A percentile compares a stretch with the other conserved stretches of the same genome.
These are phyloP conservation scores for Oedothorax gibbosus DNA, from an alignment of 1,140 invertebrate genomes.

Conservation along the genomic window DNA sequence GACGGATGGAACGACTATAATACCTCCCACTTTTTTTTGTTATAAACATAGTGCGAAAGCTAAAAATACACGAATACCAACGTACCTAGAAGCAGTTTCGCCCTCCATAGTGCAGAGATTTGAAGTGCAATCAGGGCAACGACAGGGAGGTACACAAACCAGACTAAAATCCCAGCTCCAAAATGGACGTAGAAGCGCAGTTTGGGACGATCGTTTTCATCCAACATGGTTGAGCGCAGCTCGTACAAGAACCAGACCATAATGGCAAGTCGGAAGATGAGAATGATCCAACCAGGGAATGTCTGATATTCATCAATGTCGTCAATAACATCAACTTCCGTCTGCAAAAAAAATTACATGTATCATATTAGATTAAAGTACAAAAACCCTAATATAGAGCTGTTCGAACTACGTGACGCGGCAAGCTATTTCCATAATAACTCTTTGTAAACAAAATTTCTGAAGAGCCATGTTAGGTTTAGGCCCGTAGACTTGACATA, in stretches of 20 bases:
- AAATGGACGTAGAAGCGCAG: conserved; percentile 95
- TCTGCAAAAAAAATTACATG: conserved; percentile 73
- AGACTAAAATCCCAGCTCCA: conserved; percentile 95
- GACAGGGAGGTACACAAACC: conserved; percentile 97
- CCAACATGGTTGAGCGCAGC: conserved; percentile 90
- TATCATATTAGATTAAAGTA: too few species aligned
- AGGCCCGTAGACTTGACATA: too few species aligned
- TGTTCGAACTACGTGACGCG: too few species aligned
- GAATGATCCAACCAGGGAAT: conserved; percentile 93
- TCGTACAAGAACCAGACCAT: conserved; percentile 96
- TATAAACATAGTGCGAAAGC: too few species aligned
- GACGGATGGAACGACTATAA: too few species aligned
- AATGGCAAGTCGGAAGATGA: conserved; percentile 86
- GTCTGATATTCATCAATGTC: conserved; percentile 98
- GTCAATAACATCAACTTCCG: conserved; percentile 94
- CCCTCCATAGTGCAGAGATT: conserved; percentile 93
- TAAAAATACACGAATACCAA: too few species aligned
- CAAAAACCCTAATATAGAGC: too few species aligned
- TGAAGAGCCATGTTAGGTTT: too few species aligned
- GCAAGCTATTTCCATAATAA: too few species aligned
- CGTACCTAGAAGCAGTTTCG: conserved; percentile 91
- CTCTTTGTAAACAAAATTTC: too few species aligned
- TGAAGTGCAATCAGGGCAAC: conserved; percentile 93
- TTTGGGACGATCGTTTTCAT: conserved; percentile 91
- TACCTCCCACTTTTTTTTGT: too few species aligned